Base-by-base conservation (phyloP, 2,113 vertebrate genomes). In the Rhinoptilus africanus region DNA sequence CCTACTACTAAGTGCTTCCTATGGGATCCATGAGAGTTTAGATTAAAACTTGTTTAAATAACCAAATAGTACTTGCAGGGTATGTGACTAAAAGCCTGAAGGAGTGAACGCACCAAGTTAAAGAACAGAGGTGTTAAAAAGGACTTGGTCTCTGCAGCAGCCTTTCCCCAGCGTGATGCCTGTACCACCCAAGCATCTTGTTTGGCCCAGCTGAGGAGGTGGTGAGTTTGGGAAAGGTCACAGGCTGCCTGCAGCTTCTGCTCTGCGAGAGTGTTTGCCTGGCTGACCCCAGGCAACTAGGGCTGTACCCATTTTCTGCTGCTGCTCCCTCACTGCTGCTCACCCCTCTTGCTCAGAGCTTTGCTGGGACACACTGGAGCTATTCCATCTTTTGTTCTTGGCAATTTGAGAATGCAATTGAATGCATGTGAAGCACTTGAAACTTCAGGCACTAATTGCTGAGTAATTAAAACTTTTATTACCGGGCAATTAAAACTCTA, bases 401-500 rank as follows among this genome's bases (percentile, higher is more conserved):
- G 39, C 76, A 82, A 37, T 48, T 87, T 2, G 2, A 72, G 48
- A 75, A 73, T 45, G 59, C 32, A 64, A 18, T 4, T 32, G n/a
- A 85, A 63, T 91, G 57, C 32, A 5, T 88, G 68, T 50, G 76
- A 86, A 90, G 39, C 59, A 68, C 59, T 94, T 90, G 63, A 95
- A 95, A 95, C 59, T 90, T 95, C 69, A 89, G 80, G 51, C 35
- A 43, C 83, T 95, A 97, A 96, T 96, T 97, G 88, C 64, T 78
- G 69, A 88, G 41, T 92, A 96, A 96, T 96, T 96, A 96, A 92
- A 96, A 96, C 56, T 97, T 97, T 93, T 95, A 92, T 92, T 93
- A 79, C 48, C 0, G 5, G 63, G 75, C 88, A 95, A 97, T 94
- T 96, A 89, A 95, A 96, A 76, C 53, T 95, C 82, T 94, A 95